Conservation (phyloP, 1,140 invertebrate genomes). For the Rhyacophila brunnea region DNA sequence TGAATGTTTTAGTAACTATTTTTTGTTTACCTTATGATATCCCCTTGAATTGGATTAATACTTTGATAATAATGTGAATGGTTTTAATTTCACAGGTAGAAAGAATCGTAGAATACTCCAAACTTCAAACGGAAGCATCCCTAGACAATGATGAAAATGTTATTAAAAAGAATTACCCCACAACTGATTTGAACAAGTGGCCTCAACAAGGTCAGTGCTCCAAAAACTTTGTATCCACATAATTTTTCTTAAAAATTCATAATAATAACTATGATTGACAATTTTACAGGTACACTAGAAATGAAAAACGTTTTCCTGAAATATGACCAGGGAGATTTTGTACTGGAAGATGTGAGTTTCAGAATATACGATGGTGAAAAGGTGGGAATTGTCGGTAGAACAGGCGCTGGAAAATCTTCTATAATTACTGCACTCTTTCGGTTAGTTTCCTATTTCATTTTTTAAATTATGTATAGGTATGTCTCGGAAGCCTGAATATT, state of each 20-base stretch:
- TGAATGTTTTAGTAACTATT: too few relatives aligned
- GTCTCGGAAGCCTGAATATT: too few relatives aligned
- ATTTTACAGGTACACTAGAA: constrained; percentile 56
- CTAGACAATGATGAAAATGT: constrained; percentile 49
- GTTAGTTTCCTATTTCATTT: too few relatives aligned
- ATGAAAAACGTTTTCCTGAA: constrained; percentile 60
- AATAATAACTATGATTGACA: not conserved
- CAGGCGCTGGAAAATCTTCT: constrained; percentile 81
- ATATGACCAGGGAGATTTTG: constrained; percentile 56
- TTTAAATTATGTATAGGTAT: too few relatives aligned
- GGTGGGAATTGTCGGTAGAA: constrained; percentile 72
- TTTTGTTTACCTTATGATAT: too few relatives aligned
- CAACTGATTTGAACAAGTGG: constrained; percentile 45
- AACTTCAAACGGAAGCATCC: constrained; percentile 60
- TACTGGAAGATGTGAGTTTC: constrained; percentile 63
- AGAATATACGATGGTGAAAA: constrained; percentile 51
- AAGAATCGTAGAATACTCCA: constrained; percentile 71
- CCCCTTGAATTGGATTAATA: too few relatives aligned
- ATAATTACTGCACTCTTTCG: constrained; percentile 69
- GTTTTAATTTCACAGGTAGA: constrained; percentile 52
- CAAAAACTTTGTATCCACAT: not conserved
- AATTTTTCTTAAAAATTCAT: not conserved
- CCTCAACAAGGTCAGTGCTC: constrained; percentile 42
- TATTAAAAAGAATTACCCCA: constrained; percentile 43
- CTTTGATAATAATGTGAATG: too few relatives aligned